These are phyloP conservation scores for Macrotus californicus DNA, from an alignment of 2,113 vertebrate species.

Conservation along the genomic window DNA sequence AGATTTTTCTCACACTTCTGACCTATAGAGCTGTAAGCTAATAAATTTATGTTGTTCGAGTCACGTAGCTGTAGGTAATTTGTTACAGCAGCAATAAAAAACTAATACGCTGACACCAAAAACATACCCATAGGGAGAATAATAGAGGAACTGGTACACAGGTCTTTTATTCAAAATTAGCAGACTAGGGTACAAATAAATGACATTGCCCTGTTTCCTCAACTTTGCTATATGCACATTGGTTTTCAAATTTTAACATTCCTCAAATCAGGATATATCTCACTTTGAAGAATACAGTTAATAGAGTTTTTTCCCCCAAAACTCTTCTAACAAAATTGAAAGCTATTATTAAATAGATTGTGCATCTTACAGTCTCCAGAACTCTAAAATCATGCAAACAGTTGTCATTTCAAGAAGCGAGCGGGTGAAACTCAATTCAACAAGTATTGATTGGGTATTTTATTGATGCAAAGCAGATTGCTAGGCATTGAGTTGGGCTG, in stretches of 20 bases:
- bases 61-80: background rate
- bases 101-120: background rate
- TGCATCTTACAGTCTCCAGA: background rate
- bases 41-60: background rate
- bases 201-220: background rate
- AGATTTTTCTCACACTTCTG: background rate
- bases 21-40: background rate
- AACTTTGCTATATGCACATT: background rate
- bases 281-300: background rate
- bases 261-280: background rate
- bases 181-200: background rate
- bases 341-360: background rate
- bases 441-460: background rate
- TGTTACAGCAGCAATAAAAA: background rate
- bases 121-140: background rate
- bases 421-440: background rate
- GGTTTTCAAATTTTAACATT: background rate
- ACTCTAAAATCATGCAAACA: background rate
- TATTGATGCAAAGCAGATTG: background rate
- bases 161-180: background rate
- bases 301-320: background rate
- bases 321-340: background rate
- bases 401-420: background rate
- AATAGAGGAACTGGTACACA: background rate
- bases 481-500: background rate